These are phyloP conservation scores for Pipra filicauda DNA, from an alignment of 2,113 vertebrate genomes.

Conservation along the genomic window DNA sequence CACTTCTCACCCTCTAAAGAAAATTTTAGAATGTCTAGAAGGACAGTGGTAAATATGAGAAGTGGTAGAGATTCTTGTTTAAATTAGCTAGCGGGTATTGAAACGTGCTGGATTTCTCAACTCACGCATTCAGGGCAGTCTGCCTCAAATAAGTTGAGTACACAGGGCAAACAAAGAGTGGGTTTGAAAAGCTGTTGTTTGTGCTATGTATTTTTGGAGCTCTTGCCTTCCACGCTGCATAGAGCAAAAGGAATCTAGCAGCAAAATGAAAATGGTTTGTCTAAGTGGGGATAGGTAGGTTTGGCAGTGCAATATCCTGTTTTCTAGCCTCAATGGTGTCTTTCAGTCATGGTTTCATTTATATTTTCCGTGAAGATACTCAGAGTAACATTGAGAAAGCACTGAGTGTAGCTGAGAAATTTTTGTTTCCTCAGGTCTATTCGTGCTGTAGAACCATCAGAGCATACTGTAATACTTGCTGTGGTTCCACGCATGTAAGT, in stretches of 20 bases:
- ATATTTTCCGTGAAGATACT: not conserved
- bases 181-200: not conserved
- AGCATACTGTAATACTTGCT: conserved; percentile 88
- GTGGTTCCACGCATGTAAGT: conserved; percentile 88
- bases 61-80: not conserved
- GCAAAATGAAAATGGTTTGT: not conserved
- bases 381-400: not conserved
- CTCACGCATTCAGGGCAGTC: not conserved
- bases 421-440: conserved; percentile 81
- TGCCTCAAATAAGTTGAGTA: not conserved
- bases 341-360: not conserved
- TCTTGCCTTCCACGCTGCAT: not conserved
- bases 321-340: not conserved
- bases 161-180: not conserved
- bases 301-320: not conserved
- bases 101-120: not conserved
- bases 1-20: not conserved
- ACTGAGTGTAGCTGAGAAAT: not conserved
- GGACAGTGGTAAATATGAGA: not conserved
- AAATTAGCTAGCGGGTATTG: not conserved
- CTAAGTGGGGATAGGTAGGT: not conserved
- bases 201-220: not conserved
- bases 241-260: not conserved
- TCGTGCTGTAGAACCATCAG: conserved; percentile 86
- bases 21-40: not conserved